Evolutionary conservation across 2,888 invertebrate species (phyloP).

Genomic region (Resseliella maxima): DNA sequence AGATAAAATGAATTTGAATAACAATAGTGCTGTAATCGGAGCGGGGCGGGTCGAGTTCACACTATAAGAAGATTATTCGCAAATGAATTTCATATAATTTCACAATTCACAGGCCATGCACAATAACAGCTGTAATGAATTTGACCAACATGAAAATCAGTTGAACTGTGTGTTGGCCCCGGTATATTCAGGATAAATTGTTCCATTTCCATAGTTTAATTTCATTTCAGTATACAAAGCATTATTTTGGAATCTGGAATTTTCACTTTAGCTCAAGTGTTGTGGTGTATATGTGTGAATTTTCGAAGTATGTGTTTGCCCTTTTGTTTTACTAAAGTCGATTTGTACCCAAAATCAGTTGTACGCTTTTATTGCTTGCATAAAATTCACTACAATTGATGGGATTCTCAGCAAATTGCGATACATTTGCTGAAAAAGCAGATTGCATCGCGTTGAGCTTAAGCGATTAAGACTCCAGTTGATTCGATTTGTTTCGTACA

Average conservation of each 20-base stretch:
- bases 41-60: too few species aligned
- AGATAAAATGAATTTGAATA: conserved; percentile 31
- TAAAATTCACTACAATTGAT: neutral
- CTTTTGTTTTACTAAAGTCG: neutral
- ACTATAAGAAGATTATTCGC: neutral
- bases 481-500: conserved; percentile 27
- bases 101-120: neutral
- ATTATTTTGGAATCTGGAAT: neutral
- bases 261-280: neutral
- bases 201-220: conserved; percentile 13
- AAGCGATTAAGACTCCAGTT: conserved; percentile 14
- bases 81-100: conserved; percentile 33
- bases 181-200: neutral
- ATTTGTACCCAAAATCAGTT: neutral
- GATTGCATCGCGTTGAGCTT: neutral
- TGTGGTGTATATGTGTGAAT: too few species aligned
- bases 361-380: neutral
- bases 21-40: neutral
- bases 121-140: conserved; percentile 1
- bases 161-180: neutral
- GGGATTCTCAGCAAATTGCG: neutral
- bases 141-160: neutral
- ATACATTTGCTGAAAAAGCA: neutral
- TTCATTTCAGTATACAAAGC: conserved; percentile 1
- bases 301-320: neutral